Percentiles rank a stretch among this genome's conserved stretches.
phyloP scores from a whole-genome alignment of 2,888 invertebrate genomes.

The Chrysotoxum bicinctum region DNA sequence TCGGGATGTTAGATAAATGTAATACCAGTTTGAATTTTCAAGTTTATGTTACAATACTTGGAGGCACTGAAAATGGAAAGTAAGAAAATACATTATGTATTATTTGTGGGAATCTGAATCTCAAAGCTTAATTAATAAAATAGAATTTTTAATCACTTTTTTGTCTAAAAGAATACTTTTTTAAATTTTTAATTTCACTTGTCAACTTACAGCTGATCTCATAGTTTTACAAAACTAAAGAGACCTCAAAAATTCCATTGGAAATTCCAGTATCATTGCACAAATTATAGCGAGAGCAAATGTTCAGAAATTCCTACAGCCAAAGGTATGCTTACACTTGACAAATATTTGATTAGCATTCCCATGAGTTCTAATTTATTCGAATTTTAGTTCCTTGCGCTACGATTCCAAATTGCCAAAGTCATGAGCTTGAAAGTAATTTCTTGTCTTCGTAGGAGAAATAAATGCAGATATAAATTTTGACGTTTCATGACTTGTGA shows the following conservation, averaged over 20 bases:
- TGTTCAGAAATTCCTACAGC: too few relatives aligned
- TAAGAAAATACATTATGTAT: background rate
- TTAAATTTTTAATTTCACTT: background rate
- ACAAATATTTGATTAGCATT: too few relatives aligned
- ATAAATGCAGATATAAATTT: too few relatives aligned
- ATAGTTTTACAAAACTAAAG: background rate
- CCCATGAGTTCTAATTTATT: too few relatives aligned
- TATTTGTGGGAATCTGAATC: background rate
- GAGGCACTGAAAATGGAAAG: background rate
- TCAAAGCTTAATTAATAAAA: background rate
- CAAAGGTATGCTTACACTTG: background rate
- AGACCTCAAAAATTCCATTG: background rate
- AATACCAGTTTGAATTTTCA: background rate
- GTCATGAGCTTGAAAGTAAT: too few relatives aligned
- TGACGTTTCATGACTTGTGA: too few relatives aligned
- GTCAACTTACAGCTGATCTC: conserved; percentile 26
- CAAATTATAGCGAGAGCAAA: background rate
- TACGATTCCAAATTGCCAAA: too few relatives aligned
- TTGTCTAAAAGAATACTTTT: background rate
- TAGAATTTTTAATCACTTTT: background rate
- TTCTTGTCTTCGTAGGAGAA: too few relatives aligned
- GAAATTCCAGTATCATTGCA: background rate
- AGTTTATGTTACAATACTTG: background rate
- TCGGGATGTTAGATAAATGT: conserved; percentile 1
- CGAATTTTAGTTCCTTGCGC: too few relatives aligned